Percentiles rank a stretch among this genome's conserved stretches.
These are phyloP conservation scores for Lasiommata megera DNA, from an alignment of 2,888 invertebrate genomes.

Conservation along the genomic window DNA sequence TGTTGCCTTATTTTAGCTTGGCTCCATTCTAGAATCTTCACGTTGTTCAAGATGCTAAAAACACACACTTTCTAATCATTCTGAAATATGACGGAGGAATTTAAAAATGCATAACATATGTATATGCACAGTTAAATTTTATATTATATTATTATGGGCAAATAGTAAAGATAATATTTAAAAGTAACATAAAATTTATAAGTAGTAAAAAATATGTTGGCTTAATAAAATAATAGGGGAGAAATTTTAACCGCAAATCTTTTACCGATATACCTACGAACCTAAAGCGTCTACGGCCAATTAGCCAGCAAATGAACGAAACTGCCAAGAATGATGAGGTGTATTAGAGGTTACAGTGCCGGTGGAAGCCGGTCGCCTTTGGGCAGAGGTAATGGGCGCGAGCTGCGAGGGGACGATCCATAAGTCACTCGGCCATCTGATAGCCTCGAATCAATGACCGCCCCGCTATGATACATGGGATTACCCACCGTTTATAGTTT, in stretches of 20 bases:
- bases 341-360: constrained; percentile 49
- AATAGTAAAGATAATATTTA: too few relatives aligned
- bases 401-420: constrained; percentile 61
- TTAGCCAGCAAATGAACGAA: constrained; percentile 78
- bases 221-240: background rate
- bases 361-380: constrained; percentile 31
- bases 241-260: constrained; percentile 10
- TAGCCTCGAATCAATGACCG: constrained; percentile 78
- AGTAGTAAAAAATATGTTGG: background rate
- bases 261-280: constrained; percentile 35
- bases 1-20: too few relatives aligned
- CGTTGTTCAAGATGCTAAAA: too few relatives aligned
- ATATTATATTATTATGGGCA: too few relatives aligned
- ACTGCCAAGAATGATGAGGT: constrained; percentile 61
- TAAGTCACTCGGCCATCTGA: constrained; percentile 72
- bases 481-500: constrained; percentile 76
- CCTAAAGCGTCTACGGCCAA: constrained; percentile 76
- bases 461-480: constrained; percentile 76
- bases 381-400: constrained; percentile 48
- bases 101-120: too few relatives aligned
- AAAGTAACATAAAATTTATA: too few relatives aligned
- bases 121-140: too few relatives aligned
- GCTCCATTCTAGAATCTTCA: too few relatives aligned
- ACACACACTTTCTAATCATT: too few relatives aligned
- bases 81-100: too few relatives aligned